These are phyloP conservation scores for Aplocera efformata DNA, from an alignment of 2,888 invertebrate genomes.

Conservation along the genomic window DNA sequence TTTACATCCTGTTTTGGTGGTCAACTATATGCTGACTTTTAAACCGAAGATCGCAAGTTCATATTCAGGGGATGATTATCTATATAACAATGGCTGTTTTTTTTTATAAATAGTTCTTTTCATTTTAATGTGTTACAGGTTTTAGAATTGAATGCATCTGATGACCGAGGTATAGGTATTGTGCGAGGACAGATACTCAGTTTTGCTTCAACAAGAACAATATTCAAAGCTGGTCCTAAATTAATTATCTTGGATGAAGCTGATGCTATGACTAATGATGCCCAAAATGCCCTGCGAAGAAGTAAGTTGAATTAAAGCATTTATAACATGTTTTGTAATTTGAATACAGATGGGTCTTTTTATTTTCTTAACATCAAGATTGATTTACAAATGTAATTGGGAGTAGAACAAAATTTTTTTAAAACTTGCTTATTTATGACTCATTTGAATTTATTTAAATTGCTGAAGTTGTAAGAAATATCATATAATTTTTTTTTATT, in stretches of 20 bases:
- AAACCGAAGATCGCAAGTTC: too few relatives aligned
- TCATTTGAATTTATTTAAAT: background rate
- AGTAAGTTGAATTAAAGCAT: conserved; percentile 77
- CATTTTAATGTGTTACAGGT: conserved; percentile 76
- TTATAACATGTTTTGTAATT: too few relatives aligned
- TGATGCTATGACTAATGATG: conserved; percentile 99
- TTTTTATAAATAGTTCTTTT: background rate
- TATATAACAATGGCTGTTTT: too few relatives aligned
- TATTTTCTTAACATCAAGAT: too few relatives aligned
- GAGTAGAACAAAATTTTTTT: too few relatives aligned
- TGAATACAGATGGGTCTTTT: too few relatives aligned
- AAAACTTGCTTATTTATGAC: background rate
- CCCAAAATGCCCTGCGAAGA: conserved; percentile 97
- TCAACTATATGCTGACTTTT: too few relatives aligned
- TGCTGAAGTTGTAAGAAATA: too few relatives aligned
- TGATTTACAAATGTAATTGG: too few relatives aligned
- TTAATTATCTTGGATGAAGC: conserved; percentile 98
- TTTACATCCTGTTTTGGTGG: too few relatives aligned
- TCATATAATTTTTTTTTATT: too few relatives aligned
- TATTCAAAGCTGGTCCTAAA: conserved; percentile 96
- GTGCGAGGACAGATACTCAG: conserved; percentile 96
- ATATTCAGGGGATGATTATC: too few relatives aligned
- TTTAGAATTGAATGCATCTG: conserved; percentile 96
- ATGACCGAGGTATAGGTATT: conserved; percentile 97
- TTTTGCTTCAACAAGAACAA: conserved; percentile 97